Base-by-base conservation (phyloP, 2,888 invertebrate genomes). In the Leptinotarsa tumamoca region DNA sequence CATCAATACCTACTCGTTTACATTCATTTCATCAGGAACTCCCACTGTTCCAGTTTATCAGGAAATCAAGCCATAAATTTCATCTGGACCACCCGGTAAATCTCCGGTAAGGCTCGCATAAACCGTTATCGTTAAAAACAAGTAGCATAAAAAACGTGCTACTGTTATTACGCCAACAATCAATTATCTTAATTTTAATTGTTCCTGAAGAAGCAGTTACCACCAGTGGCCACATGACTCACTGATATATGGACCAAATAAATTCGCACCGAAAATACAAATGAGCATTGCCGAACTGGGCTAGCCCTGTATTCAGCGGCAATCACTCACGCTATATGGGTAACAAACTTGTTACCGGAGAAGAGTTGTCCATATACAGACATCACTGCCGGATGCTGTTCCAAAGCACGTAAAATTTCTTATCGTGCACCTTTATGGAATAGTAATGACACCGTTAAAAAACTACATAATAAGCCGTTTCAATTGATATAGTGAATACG, bases 351-450 rank as follows among this genome's bases (percentile, higher is more conserved):
- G 72, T 72, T 69, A 73, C 68, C 56, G 27, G 68, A 69, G 70
- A 73, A 77, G 74, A 80, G 71, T 56, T 77, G 74, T 63, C 80
- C 80, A 78, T 80, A 78, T 77, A 78, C 69, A 76, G 78, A 67
- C 74, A 68, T 67, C 71, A 61, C 18, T 77, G 74, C 77, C 78
- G 78, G 77, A 78, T 80, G 77, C 74, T 72, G 75, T 75, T 58
- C 56, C 72, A 70, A 43, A 67, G 74, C 77, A 78, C 75, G 77
- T 78, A 74, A 78, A 77, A 80, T 77, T 78, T 78, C 78, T 77
- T 80, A 78, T 74, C 71, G 77, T 67, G 61, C 77, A 70, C 77
- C 67, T 69, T 71, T 61, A 69, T 69, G 74, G 80, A 77, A 80
- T 78, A 75, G 75, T 72, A 77, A 80, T 80, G 75, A 74, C 77